Conservation (phyloP, 2,797 vertebrate genomes). For the Knipowitschia caucasica region DNA sequence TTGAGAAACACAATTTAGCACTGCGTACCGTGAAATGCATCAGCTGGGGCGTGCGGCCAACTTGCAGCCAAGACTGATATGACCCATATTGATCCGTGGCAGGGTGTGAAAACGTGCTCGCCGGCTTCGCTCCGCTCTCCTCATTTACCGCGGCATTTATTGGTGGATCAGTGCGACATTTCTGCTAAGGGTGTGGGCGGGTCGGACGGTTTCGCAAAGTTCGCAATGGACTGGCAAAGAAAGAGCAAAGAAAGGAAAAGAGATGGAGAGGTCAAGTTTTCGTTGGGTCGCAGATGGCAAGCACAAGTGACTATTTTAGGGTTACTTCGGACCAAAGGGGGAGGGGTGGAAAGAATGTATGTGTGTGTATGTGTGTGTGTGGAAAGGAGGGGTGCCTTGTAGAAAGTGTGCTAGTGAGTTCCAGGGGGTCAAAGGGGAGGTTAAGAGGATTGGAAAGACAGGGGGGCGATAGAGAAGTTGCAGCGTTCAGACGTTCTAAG, state of each 20-base stretch:
- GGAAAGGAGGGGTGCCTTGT: conserved; percentile 8
- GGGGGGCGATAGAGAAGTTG: neutral
- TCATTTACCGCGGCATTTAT: neutral
- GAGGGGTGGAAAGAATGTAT: conserved; percentile 53
- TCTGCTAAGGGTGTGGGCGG: neutral
- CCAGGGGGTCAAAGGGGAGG: conserved; percentile 22
- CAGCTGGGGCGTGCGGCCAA: conserved; percentile 18
- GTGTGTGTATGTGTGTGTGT: conserved; percentile 28
- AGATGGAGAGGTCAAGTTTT: conserved; percentile 64
- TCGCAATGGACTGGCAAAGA: conserved; percentile 42
- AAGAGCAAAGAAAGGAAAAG: conserved; percentile 46
- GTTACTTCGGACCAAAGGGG: conserved; percentile 31
- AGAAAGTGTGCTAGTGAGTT: conserved; percentile 35
- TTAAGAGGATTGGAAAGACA: neutral
- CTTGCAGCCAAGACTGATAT: conserved; percentile 21
- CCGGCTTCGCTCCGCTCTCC: conserved; percentile 15
- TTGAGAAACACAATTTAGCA: neutral
- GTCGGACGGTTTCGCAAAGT: conserved; percentile 19
- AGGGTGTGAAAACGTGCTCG: conserved; percentile 15
- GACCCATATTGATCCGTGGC: conserved; percentile 45
- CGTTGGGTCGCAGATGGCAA: conserved; percentile 69
- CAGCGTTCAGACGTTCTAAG: neutral
- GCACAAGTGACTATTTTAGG: conserved; percentile 45
- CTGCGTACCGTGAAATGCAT: neutral
- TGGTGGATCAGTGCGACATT: neutral